Percentiles rank a stretch among this genome's conserved stretches.
Evolutionary conservation across 2,113 vertebrate genomes (phyloP).

Genomic region (Microtus montanus): DNA sequence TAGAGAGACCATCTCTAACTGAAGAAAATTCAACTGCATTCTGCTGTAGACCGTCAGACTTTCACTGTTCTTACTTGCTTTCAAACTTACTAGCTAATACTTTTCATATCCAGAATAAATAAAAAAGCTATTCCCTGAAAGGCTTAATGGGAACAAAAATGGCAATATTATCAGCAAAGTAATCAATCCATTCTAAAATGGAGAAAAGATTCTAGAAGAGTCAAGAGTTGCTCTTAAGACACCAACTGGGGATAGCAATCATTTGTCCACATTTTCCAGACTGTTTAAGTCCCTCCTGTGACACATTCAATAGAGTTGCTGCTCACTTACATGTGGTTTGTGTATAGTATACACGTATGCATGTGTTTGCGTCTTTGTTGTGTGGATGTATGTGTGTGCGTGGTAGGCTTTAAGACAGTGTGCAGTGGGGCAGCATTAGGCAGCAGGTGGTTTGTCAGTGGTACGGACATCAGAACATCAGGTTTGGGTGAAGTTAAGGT

Average conservation of each 20-base stretch:
- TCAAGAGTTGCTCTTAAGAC: background rate
- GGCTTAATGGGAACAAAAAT: constrained; percentile 48
- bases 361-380: background rate
- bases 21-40: background rate
- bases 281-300: background rate
- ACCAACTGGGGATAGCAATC: background rate
- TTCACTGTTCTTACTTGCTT: background rate
- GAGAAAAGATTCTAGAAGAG: background rate
- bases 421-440: background rate
- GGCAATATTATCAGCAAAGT: constrained; percentile 35
- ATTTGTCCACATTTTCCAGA: background rate
- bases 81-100: background rate
- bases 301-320: background rate
- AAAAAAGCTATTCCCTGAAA: constrained; percentile 17
- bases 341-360: background rate
- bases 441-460: background rate
- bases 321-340: background rate
- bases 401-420: background rate
- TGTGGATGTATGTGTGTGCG: too few species aligned
- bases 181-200: constrained; percentile 38
- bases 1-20: background rate
- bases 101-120: background rate
- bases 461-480: background rate
- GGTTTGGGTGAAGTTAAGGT: background rate
- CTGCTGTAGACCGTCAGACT: background rate